Evolutionary conservation across 2,113 vertebrate species (phyloP).

Genomic region (Porphyrio hochstetteri): DNA sequence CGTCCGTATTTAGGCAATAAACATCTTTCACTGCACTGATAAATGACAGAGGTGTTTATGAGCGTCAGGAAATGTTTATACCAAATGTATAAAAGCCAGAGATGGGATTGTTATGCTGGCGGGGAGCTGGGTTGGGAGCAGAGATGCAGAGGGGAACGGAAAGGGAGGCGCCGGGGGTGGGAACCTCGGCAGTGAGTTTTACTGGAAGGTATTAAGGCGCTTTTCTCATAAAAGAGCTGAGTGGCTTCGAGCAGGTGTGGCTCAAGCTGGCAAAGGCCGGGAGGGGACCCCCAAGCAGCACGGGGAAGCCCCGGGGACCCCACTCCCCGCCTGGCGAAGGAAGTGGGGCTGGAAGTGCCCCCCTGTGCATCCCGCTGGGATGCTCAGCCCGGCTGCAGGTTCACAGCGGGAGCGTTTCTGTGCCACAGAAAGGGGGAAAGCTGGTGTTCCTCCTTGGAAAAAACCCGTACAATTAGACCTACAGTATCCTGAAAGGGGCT

Average conservation of each 20-base stretch:
- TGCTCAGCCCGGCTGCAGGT: neutral
- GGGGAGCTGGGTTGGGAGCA: neutral
- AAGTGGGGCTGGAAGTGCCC: neutral
- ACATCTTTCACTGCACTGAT: constrained; percentile 65
- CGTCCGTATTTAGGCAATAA: constrained; percentile 65
- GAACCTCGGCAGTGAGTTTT: neutral
- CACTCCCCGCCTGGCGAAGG: neutral
- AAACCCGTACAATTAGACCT: neutral
- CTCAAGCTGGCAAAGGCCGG: neutral
- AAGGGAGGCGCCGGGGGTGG: neutral
- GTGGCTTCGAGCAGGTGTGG: constrained; percentile 62
- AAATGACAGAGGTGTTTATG: constrained; percentile 71
- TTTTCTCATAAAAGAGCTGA: constrained; percentile 53
- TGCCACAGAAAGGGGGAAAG: neutral
- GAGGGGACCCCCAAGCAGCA: neutral
- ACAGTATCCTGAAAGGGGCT: constrained; percentile 18
- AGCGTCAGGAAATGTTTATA: constrained; percentile 62
- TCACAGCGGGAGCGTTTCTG: neutral
- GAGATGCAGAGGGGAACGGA: neutral
- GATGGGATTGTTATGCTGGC: neutral
- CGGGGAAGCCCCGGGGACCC: neutral
- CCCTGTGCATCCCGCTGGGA: neutral
- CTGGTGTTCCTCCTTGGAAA: neutral
- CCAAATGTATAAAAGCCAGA: neutral
- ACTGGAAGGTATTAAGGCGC: constrained; percentile 26